Base-by-base conservation (phyloP, 1,140 invertebrate species). In the Drosophila sp. region DNA sequence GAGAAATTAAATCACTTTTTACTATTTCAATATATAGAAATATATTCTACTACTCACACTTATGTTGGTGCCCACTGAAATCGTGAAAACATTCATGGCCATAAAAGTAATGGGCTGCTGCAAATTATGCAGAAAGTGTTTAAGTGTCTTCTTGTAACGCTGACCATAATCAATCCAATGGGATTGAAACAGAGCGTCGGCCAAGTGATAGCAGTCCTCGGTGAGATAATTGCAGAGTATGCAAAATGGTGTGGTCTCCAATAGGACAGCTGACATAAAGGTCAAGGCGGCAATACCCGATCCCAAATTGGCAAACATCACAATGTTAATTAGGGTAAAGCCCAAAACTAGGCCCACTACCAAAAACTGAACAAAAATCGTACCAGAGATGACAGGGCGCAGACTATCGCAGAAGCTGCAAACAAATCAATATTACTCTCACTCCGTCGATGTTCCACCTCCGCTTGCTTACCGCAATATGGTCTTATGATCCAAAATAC, bases 321-420 rank as follows among this genome's bases (percentile, higher is more conserved):
- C 80, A 50, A 89, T 89, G 8, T 89, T 89, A 0, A 89, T 89
- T 0, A 89, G 58, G 2, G 84, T 84, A 5, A 83, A 77, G 3
- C 84, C 84, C 23, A 89, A 65, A 1, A 89, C 77, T 1, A 89
- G 25, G 0, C 84, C 84, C 11, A 89, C 73, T 0, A 89, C 80
- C 29, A 84, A 27, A n/a, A 89, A 72, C 23, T 89, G 84, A 29
- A 89, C 80, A 60, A 89, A 89, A n/a, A 89, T 89, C 0, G 84
- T 89, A 35, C 84, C 84, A 4, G 77, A 82, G 4, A 89, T 83
- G 4, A 89, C 47, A 3, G 84, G 84, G 3, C 84, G 80, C 32
- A 89, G 50, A 1, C 66, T 66, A 23, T 89, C 84, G 3, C 79
- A 82, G 47, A 56, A 89, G 23, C 83, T 87, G 25, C 0, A 66